Evolutionary conservation across 2,113 vertebrate genomes (phyloP).

Genomic region (Glaucidium brasilianum): DNA sequence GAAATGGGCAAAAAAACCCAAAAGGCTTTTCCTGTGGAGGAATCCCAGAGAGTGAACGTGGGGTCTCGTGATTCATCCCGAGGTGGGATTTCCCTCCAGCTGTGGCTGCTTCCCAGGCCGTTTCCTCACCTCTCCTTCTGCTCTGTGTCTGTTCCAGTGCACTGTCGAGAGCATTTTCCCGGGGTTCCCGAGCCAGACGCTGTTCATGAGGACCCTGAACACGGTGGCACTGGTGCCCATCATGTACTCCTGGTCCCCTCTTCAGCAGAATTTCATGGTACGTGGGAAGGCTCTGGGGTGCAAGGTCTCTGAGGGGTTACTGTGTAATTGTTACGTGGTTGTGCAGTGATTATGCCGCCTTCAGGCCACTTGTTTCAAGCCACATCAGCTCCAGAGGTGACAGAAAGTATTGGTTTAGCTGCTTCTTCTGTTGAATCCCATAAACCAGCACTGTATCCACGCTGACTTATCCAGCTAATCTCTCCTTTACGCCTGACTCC

Average conservation of each 20-base stretch:
- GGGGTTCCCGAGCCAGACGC: constrained; percentile 85
- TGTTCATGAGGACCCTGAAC: constrained; percentile 90
- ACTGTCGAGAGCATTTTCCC: constrained; percentile 92
- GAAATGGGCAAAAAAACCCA: not conserved
- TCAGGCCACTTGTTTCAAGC: not conserved
- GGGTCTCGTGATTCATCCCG: not conserved
- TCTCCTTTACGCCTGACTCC: not conserved
- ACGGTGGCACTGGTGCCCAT: constrained; percentile 95
- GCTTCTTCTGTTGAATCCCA: not conserved
- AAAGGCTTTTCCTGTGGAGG: not conserved
- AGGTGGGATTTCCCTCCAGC: not conserved
- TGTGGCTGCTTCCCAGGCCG: not conserved
- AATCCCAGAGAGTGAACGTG: not conserved
- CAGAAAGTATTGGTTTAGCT: not conserved
- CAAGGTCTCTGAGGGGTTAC: not conserved
- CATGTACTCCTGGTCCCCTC: constrained; percentile 98
- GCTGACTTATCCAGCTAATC: not conserved
- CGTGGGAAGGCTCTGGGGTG: not conserved
- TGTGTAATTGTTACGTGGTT: accelerated
- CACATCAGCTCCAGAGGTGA: not conserved
- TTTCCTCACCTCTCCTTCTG: not conserved
- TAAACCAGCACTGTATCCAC: not conserved
- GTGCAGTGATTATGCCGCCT: not conserved
- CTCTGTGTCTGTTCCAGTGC: constrained; percentile 74
- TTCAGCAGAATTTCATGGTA: constrained; percentile 99